These are phyloP conservation scores for Theretra japonica DNA, from an alignment of 2,888 invertebrate species.

Conservation along the genomic window DNA sequence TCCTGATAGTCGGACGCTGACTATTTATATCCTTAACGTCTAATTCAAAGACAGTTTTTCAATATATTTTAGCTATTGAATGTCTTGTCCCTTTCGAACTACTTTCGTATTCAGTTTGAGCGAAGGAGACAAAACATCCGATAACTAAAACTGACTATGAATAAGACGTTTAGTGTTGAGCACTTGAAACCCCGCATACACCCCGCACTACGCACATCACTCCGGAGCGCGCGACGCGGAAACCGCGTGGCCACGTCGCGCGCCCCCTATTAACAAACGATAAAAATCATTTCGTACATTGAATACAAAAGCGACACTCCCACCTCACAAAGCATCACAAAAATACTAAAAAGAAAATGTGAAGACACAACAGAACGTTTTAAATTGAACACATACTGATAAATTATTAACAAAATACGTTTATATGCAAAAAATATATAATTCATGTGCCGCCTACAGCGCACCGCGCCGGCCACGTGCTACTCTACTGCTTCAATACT, in stretches of 20 bases:
- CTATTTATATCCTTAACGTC: neutral
- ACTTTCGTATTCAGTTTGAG: neutral
- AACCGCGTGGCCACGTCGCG: neutral
- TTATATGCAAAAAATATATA: slow-evolving; percentile 73
- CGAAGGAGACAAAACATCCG: no score
- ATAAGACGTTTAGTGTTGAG: neutral
- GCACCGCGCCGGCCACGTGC: neutral
- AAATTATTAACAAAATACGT: slow-evolving; percentile 81
- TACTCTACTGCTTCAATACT: neutral
- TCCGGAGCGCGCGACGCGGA: neutral
- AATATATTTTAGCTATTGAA: no score
- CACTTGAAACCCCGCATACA: neutral
- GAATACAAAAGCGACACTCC: slow-evolving; percentile 61
- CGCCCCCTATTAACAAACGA: slow-evolving; percentile 7
- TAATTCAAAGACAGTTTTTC: no score
- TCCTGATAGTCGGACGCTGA: neutral
- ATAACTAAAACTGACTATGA: no score
- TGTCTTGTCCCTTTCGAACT: no score
- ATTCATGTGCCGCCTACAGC: slow-evolving; percentile 49
- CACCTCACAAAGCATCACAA: slow-evolving; percentile 71
- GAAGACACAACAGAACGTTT: slow-evolving; percentile 69
- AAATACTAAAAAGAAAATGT: slow-evolving; percentile 72
- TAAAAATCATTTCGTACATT: slow-evolving; percentile 44
- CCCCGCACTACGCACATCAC: neutral
- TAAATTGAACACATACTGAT: slow-evolving; percentile 72